Evolutionary conservation across 2,797 vertebrate genomes (phyloP).

Genomic region (Hydrophis major): DNA sequence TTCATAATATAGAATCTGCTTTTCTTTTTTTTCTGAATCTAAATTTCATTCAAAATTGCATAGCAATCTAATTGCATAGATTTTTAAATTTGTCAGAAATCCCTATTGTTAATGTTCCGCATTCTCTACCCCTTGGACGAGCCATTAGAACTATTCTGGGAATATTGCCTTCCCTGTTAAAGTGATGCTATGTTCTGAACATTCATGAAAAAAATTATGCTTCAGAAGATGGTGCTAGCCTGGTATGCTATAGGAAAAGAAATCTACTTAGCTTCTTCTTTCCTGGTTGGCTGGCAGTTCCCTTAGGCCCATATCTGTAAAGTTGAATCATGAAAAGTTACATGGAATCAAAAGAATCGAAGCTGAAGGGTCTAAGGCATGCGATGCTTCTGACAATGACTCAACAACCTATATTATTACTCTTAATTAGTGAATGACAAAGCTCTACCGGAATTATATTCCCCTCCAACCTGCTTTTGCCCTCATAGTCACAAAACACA

Average conservation of each 20-base stretch:
- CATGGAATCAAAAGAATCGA: background rate
- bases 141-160: background rate
- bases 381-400: background rate
- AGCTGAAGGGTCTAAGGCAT: background rate
- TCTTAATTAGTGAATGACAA: background rate
- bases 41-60: background rate
- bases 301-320: no score
- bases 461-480: background rate
- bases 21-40: background rate
- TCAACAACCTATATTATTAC: background rate
- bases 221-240: background rate
- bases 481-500: constrained; percentile 28
- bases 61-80: background rate
- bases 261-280: background rate
- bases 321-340: background rate
- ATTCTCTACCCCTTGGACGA: background rate
- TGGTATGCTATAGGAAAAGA: background rate
- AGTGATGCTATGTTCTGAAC: background rate
- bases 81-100: background rate
- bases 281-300: background rate
- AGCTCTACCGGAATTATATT: background rate
- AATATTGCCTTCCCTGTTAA: background rate
- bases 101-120: background rate
- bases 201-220: background rate
- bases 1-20: background rate